phyloP scores from a whole-genome alignment of 1,140 invertebrate genomes.

The Matsumurasca onukii region DNA sequence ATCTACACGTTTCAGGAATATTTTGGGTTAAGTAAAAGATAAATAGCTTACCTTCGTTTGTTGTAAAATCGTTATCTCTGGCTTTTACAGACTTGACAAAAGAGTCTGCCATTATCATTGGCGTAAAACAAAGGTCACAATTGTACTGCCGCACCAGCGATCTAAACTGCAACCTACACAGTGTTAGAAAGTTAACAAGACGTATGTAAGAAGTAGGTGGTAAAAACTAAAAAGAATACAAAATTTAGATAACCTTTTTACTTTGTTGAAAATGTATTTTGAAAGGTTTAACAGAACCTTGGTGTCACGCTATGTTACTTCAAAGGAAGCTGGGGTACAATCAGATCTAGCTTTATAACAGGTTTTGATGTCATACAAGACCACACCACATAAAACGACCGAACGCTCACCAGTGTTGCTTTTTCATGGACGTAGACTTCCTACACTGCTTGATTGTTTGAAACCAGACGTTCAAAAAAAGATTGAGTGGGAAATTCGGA shows the following conservation, averaged over 20 bases:
- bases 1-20: not conserved
- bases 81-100: slow-evolving; percentile 89
- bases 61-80: slow-evolving; percentile 85
- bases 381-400: too few relatives aligned
- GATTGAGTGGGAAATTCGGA: too few relatives aligned
- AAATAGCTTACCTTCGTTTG: slow-evolving; percentile 57
- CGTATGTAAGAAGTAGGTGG: not conserved
- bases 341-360: too few relatives aligned
- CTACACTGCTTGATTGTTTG: too few relatives aligned
- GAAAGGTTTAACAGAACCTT: not conserved
- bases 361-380: too few relatives aligned
- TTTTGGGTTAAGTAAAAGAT: not conserved
- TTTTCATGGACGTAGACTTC: too few relatives aligned
- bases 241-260: not conserved
- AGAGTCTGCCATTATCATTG: slow-evolving; percentile 95
- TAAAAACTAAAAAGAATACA: not conserved
- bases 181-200: slow-evolving; percentile 9
- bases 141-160: slow-evolving; percentile 78
- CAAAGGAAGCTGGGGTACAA: too few relatives aligned
- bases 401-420: too few relatives aligned
- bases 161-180: slow-evolving; percentile 75
- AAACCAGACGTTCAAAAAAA: too few relatives aligned
- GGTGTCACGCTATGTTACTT: not conserved
- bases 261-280: not conserved
- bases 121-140: slow-evolving; percentile 90